Percentiles rank a stretch among this genome's conserved stretches.
phyloP scores from a whole-genome alignment of 1,140 invertebrate species.

The Panulirus ornatus region DNA sequence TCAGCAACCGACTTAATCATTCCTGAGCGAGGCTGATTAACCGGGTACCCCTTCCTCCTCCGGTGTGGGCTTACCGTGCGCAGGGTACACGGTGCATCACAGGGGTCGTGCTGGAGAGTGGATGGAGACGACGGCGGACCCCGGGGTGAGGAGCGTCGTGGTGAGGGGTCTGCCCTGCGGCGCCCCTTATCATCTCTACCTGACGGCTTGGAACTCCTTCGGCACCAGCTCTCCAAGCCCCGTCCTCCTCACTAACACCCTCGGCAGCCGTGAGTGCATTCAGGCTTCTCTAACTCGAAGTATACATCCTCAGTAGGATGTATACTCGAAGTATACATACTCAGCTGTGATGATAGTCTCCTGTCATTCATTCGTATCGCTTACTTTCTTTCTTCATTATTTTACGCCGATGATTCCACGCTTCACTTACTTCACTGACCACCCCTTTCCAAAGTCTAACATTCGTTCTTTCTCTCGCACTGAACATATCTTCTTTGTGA shows the following conservation, averaged over 20 bases:
- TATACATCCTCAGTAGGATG: no score
- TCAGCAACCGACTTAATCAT: no score
- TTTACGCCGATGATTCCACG: neutral
- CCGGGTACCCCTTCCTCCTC: no score
- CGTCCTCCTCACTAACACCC: slow-evolving; percentile 57
- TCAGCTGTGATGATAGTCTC: no score
- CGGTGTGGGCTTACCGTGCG: no score
- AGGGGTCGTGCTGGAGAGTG: slow-evolving; percentile 59
- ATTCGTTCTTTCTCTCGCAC: no score
- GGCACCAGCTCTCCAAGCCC: slow-evolving; percentile 65
- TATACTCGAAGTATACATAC: no score
- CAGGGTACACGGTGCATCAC: slow-evolving; percentile 72
- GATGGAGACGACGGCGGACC: slow-evolving; percentile 43
- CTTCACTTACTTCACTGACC: no score
- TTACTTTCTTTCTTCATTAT: neutral
- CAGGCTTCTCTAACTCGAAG: no score
- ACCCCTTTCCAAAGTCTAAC: no score
- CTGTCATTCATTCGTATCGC: neutral
- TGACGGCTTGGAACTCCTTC: slow-evolving; percentile 61
- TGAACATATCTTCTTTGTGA: no score
- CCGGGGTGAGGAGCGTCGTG: slow-evolving; percentile 48
- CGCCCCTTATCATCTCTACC: slow-evolving; percentile 60
- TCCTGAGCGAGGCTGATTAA: no score
- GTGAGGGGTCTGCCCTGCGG: slow-evolving; percentile 64
- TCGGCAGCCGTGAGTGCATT: slow-evolving; percentile 39